These are phyloP conservation scores for Pandion haliaetus DNA, from an alignment of 2,113 vertebrate genomes.

Conservation along the genomic window DNA sequence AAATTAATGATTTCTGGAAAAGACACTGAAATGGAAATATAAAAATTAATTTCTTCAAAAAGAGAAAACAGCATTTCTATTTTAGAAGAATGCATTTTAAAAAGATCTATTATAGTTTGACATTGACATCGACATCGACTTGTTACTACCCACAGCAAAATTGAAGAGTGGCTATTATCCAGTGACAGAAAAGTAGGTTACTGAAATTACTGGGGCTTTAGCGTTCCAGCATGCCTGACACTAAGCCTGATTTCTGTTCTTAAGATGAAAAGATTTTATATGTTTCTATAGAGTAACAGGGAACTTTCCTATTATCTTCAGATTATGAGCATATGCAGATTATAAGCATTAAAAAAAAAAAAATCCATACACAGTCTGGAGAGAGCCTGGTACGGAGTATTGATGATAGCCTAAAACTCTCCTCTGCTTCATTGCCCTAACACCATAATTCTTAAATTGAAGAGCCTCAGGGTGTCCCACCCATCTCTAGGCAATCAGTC, in stretches of 20 bases:
- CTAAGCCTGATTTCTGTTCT: background rate
- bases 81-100: background rate
- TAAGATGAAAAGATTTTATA: background rate
- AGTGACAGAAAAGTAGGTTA: background rate
- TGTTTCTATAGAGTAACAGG: background rate
- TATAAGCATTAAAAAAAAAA: background rate
- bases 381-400: background rate
- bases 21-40: background rate
- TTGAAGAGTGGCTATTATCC: background rate
- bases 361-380: background rate
- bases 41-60: background rate
- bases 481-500: background rate
- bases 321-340: background rate
- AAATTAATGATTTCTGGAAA: background rate
- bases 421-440: background rate
- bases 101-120: background rate
- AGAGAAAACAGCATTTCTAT: background rate
- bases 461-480: background rate
- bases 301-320: background rate
- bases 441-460: background rate
- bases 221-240: background rate
- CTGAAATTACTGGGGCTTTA: background rate
- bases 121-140: background rate
- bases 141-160: background rate
- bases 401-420: background rate